phyloP scores from a whole-genome alignment of 2,797 vertebrate species.

The Myotis myotis region DNA sequence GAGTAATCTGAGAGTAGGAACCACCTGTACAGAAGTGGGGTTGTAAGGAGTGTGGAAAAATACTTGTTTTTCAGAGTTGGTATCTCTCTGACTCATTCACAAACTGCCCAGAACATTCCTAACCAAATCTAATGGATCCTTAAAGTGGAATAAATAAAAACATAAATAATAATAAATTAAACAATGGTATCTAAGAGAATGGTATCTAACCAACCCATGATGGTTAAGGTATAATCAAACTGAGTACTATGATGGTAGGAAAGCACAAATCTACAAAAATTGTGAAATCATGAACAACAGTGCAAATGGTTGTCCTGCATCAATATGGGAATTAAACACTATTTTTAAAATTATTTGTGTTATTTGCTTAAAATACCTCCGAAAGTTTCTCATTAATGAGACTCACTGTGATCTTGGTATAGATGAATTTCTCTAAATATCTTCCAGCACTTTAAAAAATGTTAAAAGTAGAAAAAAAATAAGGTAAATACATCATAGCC shows the following conservation, averaged over 20 bases:
- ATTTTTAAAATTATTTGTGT: background rate
- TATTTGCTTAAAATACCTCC: constrained; percentile 16
- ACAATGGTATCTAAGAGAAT: background rate
- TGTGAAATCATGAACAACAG: background rate
- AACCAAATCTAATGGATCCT: background rate
- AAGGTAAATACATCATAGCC: background rate
- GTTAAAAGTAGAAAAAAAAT: background rate
- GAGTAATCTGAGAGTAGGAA: background rate
- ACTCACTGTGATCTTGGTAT: background rate
- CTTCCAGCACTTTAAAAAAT: background rate
- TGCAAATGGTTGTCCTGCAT: background rate
- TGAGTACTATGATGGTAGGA: background rate
- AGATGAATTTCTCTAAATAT: background rate
- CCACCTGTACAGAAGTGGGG: background rate
- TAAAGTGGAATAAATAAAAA: background rate
- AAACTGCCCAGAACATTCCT: background rate
- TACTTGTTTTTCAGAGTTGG: background rate
- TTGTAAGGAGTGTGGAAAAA: background rate
- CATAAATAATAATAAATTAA: background rate
- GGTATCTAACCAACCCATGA: background rate
- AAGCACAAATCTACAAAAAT: background rate
- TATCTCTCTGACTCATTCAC: background rate
- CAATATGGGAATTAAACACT: background rate
- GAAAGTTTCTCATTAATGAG: background rate
- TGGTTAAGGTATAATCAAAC: background rate